A percentile compares a stretch with the other conserved stretches of the same genome.
Conservation (phyloP, 2,888 invertebrate genomes). For the Agriopis marginaria region DNA sequence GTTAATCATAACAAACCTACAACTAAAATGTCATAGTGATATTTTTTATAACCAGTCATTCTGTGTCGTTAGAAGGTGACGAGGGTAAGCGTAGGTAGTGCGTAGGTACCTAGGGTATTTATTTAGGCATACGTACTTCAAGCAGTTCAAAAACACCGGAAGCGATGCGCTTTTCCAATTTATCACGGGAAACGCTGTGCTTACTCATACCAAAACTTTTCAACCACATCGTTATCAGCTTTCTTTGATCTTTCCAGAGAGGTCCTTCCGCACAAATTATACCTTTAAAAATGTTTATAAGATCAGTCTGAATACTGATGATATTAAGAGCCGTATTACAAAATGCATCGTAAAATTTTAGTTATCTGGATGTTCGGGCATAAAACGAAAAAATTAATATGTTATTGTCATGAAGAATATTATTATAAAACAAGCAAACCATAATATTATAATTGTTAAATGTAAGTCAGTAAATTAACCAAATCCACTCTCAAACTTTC, state of each 20-base stretch:
- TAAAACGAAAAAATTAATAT: no score
- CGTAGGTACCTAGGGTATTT: background rate
- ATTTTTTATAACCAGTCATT: background rate
- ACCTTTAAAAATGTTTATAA: slow-evolving; percentile 79
- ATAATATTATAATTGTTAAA: no score
- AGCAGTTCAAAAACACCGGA: slow-evolving; percentile 87
- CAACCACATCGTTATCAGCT: slow-evolving; percentile 90
- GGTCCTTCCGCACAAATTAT: slow-evolving; percentile 93
- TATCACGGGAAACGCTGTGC: slow-evolving; percentile 86
- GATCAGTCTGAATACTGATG: no score
- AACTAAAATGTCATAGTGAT: no score
- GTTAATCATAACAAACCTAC: no score
- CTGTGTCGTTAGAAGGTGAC: background rate
- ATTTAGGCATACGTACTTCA: slow-evolving; percentile 71
- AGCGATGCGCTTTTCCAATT: slow-evolving; percentile 89
- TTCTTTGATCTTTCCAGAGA: slow-evolving; percentile 93
- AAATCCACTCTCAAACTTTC: no score
- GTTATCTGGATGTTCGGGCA: no score
- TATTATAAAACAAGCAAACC: no score
- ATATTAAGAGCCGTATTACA: no score
- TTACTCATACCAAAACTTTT: slow-evolving; percentile 91
- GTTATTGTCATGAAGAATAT: no score
- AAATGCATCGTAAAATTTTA: no score
- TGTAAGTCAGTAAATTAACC: no score
- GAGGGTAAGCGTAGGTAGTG: background rate